A percentile compares a stretch with the other conserved stretches of the same genome.
Evolutionary conservation across 2,797 vertebrate genomes (phyloP).

Genomic region (Petrocephalus sullivani): DNA sequence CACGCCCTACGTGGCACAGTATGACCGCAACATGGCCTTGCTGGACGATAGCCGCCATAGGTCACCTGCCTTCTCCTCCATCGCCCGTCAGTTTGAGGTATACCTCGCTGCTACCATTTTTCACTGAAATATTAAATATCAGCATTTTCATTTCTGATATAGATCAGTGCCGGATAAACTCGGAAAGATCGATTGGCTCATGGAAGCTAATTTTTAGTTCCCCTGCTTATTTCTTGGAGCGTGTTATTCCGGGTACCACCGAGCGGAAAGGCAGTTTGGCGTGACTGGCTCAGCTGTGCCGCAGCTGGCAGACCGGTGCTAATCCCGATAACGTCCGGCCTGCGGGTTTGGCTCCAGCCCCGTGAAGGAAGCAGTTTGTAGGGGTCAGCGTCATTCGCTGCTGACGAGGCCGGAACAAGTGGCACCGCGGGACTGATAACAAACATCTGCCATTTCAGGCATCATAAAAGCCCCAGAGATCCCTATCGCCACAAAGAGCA

Average conservation of each 20-base stretch:
- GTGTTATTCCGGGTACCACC: neutral
- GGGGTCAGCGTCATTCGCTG: neutral
- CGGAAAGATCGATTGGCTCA: neutral
- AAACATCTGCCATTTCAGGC: slow-evolving; percentile 4
- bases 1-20: slow-evolving; percentile 76
- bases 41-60: slow-evolving; percentile 75
- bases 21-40: slow-evolving; percentile 80
- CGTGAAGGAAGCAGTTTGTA: neutral
- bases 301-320: neutral
- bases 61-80: slow-evolving; percentile 59
- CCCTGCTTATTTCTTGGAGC: neutral
- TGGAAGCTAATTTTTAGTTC: neutral
- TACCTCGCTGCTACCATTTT: slow-evolving; percentile 28
- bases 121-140: neutral
- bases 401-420: neutral
- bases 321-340: neutral
- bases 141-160: neutral
- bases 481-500: neutral
- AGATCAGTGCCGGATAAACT: neutral
- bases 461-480: neutral
- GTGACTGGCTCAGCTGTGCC: neutral
- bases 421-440: neutral
- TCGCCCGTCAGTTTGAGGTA: slow-evolving; percentile 84
- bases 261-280: neutral
- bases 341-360: neutral